These are phyloP conservation scores for Bettongia penicillata DNA, from an alignment of 2,113 vertebrate genomes.

Conservation along the genomic window DNA sequence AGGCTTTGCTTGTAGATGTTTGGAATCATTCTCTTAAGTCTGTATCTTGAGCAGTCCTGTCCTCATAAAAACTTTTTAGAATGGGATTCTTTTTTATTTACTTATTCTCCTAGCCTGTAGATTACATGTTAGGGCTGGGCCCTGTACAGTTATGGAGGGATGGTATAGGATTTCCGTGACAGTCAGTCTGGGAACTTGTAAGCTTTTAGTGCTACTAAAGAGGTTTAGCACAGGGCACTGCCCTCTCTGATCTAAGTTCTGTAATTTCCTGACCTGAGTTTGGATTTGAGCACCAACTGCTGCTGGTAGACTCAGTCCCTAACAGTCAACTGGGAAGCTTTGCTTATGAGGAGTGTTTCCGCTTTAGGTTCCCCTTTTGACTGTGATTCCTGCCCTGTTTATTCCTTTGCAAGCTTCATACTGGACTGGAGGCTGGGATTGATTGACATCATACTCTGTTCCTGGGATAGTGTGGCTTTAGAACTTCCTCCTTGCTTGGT, in stretches of 20 bases:
- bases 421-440: not conserved
- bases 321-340: not conserved
- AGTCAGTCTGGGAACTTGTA: not conserved
- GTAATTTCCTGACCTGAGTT: not conserved
- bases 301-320: not conserved
- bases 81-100: not conserved
- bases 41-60: not conserved
- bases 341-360: not conserved
- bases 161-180: not conserved
- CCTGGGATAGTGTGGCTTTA: not conserved
- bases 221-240: not conserved
- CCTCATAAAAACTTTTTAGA: not conserved
- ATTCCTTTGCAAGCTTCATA: not conserved
- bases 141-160: not conserved
- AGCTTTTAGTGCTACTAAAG: not conserved
- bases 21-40: not conserved
- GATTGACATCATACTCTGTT: not conserved
- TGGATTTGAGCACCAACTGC: not conserved
- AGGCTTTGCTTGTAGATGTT: not conserved
- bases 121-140: not conserved
- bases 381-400: not conserved
- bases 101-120: not conserved
- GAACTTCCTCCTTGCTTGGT: no score
- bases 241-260: not conserved
- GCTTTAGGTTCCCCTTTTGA: not conserved